Conservation (phyloP, 2,113 vertebrate species). For the Talpa occidentalis region DNA sequence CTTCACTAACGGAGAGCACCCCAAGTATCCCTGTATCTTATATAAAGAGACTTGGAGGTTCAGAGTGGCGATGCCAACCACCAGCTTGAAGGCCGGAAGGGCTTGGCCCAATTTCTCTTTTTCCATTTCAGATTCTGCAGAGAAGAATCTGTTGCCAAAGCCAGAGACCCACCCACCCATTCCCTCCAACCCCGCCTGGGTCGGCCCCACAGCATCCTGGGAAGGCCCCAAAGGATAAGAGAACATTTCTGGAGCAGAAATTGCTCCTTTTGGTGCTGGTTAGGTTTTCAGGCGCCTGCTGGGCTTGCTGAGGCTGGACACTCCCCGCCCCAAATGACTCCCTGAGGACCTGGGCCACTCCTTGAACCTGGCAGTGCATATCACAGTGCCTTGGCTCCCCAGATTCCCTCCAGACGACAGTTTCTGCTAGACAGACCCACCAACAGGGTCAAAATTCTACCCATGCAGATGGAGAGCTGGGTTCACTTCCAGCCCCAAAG, state of each 20-base stretch:
- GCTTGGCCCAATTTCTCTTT: neutral
- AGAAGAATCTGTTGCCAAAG: neutral
- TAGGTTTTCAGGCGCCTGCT: accelerated
- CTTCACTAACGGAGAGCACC: accelerated
- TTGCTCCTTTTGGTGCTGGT: neutral
- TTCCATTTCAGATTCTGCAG: neutral
- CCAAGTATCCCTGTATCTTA: neutral
- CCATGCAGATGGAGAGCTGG: neutral
- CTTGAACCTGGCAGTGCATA: neutral
- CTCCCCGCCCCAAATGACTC: too few species aligned
- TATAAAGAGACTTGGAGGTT: neutral
- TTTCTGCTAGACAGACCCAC: neutral
- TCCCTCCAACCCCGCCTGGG: neutral
- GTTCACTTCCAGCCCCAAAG: neutral
- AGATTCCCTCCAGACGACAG: neutral
- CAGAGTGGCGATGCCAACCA: neutral
- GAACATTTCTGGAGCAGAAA: neutral
- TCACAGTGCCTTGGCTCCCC: neutral
- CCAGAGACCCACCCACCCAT: neutral
- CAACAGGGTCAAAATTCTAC: neutral
- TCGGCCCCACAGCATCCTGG: neutral
- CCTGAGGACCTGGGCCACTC: neutral
- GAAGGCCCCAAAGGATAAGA: neutral
- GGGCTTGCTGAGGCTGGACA: accelerated
- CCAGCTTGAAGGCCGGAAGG: accelerated